Conservation (phyloP, 2,113 vertebrate species). For the Cyprinodon brontotheroides region DNA sequence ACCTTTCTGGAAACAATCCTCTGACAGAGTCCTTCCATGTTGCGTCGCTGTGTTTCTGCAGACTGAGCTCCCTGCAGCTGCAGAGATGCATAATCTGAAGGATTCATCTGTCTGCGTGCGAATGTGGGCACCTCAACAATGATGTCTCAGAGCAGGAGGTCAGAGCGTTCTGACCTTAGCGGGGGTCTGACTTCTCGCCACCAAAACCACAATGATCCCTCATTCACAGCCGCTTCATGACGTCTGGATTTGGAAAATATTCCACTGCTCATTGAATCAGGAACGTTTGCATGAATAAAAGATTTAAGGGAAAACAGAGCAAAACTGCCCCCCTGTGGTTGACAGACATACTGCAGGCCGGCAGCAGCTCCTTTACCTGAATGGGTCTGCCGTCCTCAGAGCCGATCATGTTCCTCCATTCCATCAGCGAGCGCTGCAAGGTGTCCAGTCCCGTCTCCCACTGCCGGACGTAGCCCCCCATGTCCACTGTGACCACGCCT, state of each 20-base stretch:
- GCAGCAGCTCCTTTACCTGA: conserved; percentile 81
- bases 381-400: conserved; percentile 84
- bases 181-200: conserved; percentile 41
- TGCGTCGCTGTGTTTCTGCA: neutral
- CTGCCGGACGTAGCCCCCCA: conserved; percentile 88
- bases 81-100: conserved; percentile 13
- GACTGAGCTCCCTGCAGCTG: conserved; percentile 14
- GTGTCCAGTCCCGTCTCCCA: conserved; percentile 93
- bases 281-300: conserved; percentile 20
- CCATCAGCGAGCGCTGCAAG: conserved; percentile 89
- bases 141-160: conserved; percentile 44
- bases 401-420: conserved; percentile 97
- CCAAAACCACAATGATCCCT: conserved; percentile 40
- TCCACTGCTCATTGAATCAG: conserved; percentile 16
- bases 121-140: conserved; percentile 53
- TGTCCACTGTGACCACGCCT: conserved; percentile 89
- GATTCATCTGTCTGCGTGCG: conserved; percentile 23
- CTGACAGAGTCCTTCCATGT: no score
- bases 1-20: no score
- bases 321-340: conserved; percentile 45
- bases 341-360: conserved; percentile 3
- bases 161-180: conserved; percentile 40
- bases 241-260: conserved; percentile 26
- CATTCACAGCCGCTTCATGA: conserved; percentile 42
- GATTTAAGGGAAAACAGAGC: neutral